These are phyloP conservation scores for Tyto alba DNA, from an alignment of 2,113 vertebrate species.

Conservation along the genomic window DNA sequence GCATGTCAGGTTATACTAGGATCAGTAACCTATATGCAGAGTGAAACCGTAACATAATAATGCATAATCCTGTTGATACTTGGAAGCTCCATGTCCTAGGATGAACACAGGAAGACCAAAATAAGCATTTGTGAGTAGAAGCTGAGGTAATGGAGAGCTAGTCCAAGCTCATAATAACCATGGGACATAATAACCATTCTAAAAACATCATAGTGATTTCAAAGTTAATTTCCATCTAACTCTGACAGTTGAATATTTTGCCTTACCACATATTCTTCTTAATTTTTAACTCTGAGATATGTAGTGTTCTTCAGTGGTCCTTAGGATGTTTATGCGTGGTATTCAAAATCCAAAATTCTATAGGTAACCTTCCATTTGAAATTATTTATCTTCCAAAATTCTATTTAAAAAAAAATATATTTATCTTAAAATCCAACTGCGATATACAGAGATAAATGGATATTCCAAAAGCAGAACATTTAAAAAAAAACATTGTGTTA, in stretches of 20 bases:
- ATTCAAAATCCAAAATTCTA: fast-evolving
- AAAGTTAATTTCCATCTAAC: background rate
- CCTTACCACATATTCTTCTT: background rate
- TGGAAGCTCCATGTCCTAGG: background rate
- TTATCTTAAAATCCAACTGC: background rate
- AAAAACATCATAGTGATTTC: background rate
- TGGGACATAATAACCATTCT: background rate
- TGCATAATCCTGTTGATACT: background rate
- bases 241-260: background rate
- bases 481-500: background rate
- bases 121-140: background rate
- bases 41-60: background rate
- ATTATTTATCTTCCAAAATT: background rate
- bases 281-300: background rate
- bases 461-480: background rate
- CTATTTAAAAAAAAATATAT: background rate
- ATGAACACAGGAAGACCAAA: background rate
- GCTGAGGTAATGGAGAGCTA: background rate
- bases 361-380: background rate
- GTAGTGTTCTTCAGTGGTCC: background rate
- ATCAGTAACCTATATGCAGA: background rate
- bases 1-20: background rate
- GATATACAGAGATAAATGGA: background rate
- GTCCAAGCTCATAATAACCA: background rate
- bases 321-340: background rate